These are phyloP conservation scores for Drosophila parabipectinata DNA, from an alignment of 1,140 invertebrate genomes.

Conservation along the genomic window DNA sequence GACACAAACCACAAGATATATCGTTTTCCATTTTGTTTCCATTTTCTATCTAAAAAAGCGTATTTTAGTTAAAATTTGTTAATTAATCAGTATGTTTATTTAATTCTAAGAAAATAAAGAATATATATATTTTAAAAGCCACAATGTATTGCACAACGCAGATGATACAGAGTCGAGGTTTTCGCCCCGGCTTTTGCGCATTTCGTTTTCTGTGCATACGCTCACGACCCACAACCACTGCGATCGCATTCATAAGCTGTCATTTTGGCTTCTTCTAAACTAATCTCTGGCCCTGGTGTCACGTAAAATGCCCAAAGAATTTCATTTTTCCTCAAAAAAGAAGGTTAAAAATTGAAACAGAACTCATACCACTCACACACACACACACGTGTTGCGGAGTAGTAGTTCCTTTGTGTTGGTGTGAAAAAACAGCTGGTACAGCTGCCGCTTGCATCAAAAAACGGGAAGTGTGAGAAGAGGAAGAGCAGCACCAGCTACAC, in stretches of 20 bases:
- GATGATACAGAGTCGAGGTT: background rate
- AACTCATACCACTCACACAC: background rate
- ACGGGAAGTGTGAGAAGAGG: background rate
- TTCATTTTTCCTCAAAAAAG: constrained; percentile 21
- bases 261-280: constrained; percentile 66
- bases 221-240: constrained; percentile 51
- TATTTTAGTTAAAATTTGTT: background rate
- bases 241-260: constrained; percentile 60
- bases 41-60: background rate
- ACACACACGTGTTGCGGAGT: constrained; percentile 43
- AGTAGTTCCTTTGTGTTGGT: constrained; percentile 19
- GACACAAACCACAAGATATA: background rate
- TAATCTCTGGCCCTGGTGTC: constrained; percentile 57
- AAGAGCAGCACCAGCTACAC: background rate
- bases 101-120: background rate
- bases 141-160: background rate
- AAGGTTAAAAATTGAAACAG: constrained; percentile 12
- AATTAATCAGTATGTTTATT: background rate
- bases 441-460: constrained; percentile 43
- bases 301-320: constrained; percentile 64
- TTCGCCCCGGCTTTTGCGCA: background rate
- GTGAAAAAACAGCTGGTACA: constrained; percentile 73
- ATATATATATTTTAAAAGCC: background rate
- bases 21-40: background rate
- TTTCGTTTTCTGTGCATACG: background rate